Base-by-base conservation (phyloP, 2,888 invertebrate genomes). In the Xanthorhoe spadicearia region DNA sequence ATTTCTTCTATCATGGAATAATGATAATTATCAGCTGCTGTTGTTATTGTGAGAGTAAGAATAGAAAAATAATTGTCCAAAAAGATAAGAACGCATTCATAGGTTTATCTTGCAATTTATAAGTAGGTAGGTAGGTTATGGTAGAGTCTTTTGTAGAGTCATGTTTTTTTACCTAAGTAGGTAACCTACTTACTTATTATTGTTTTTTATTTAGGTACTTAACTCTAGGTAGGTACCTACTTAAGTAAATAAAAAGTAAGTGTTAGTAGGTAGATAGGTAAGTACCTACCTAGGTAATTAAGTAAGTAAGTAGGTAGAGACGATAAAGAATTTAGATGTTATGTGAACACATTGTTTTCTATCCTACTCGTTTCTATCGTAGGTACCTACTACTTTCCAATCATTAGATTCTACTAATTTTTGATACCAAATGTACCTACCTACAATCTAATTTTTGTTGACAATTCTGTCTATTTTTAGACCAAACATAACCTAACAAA, bases 401-500 rank as follows among this genome's bases (percentile, higher is more conserved):
- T 43, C 38, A 43, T 43, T 43, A 43, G 13, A 23, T 43, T 43
- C 38, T 43, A 13, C 10, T 43, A 43, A 43, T 43, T 43, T n/a
- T 13, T 13, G 13, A 2, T 13, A 43, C 2, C 13, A 13, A 43
- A 7, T 2, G 13, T 38, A 38, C n/a, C n/a, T n/a, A n/a, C n/a
- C n/a, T n/a, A n/a, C 38, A 43, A 43, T 43, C 13, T 13, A 43
- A 13, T 43, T 43, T 43, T 57, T 53, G 56, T 52, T 52, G 17
- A 46, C 52, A 68, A 56, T 61, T 49, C n/a, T 48, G 43, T 17
- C 53, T 64, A 61, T 66, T 61, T 61, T 55, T 61, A 59, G 66
- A 59, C 57, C 61, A 64, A 64, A 67, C 66, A 64, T 71, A 63
- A 66, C 70, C 68, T 71, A 67, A 64, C 61, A 64, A 69, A 66